These are phyloP conservation scores for Oscheius myriophilus DNA, from an alignment of 2,888 invertebrate species.

Conservation along the genomic window DNA sequence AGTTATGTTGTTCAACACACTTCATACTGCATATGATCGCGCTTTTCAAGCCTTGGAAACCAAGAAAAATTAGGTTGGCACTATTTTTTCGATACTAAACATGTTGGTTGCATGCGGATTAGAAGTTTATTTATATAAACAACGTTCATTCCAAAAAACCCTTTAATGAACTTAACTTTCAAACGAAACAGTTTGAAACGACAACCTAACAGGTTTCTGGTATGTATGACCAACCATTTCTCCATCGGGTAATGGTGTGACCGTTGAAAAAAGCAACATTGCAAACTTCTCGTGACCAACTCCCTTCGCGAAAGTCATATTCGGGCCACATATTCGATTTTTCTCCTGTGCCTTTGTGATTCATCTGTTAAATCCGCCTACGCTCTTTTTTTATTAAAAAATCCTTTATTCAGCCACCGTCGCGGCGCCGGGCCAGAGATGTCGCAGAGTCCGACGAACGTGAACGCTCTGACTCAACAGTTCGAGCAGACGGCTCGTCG, in stretches of 20 bases:
- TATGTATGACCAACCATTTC: too few species aligned
- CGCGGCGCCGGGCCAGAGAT: conserved; percentile 28
- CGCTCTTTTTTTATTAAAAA: not conserved
- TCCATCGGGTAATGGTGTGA: not conserved
- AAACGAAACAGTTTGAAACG: not conserved
- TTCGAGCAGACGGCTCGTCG: conserved; percentile 36
- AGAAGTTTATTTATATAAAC: too few species aligned
- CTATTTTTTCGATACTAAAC: not conserved
- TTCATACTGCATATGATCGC: conserved; percentile 20
- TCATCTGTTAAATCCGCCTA: not conserved
- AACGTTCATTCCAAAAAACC: too few species aligned
- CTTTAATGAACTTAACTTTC: not conserved
- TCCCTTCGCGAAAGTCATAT: not conserved
- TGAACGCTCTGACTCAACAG: conserved; percentile 36
- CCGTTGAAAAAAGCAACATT: conserved; percentile 1
- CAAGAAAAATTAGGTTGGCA: conserved; percentile 10
- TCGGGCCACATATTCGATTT: not conserved
- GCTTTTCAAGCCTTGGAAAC: conserved; percentile 26
- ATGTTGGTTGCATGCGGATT: too few species aligned
- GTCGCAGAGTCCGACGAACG: conserved; percentile 30
- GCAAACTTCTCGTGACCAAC: conserved; percentile 1
- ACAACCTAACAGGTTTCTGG: too few species aligned
- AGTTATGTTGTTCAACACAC: conserved; percentile 2
- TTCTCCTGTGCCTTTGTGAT: not conserved
- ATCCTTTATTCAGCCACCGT: conserved; percentile 16